Percentiles rank a stretch among this genome's conserved stretches.
phyloP scores from a whole-genome alignment of 2,113 vertebrate genomes.

The Numenius arquata region DNA sequence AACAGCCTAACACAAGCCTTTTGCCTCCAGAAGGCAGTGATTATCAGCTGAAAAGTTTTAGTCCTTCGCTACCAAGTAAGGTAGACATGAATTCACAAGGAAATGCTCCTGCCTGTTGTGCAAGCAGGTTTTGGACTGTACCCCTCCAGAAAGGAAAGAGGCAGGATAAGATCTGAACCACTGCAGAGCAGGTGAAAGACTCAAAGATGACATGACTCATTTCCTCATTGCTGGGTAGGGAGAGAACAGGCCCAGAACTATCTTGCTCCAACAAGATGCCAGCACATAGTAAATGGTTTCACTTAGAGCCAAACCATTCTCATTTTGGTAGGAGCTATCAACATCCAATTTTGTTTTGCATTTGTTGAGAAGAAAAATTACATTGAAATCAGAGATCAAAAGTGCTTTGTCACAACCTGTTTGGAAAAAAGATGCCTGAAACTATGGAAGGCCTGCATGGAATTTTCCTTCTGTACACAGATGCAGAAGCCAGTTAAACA shows the following conservation, averaged over 20 bases:
- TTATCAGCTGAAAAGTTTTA: neutral
- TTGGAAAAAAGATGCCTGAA: conserved; percentile 40
- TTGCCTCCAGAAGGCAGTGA: neutral
- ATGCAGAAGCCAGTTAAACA: conserved; percentile 31
- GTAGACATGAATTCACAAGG: neutral
- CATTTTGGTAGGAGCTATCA: neutral
- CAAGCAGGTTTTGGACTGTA: neutral
- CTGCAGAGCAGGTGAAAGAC: neutral
- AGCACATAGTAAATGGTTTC: neutral
- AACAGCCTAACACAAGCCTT: neutral
- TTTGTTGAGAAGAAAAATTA: neutral
- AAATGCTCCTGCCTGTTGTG: neutral
- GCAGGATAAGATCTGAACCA: neutral
- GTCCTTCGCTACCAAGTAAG: neutral
- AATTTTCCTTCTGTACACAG: conserved; percentile 59
- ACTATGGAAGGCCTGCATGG: conserved; percentile 21
- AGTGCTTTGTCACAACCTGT: conserved; percentile 17
- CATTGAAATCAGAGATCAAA: conserved; percentile 9
- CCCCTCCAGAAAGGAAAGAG: neutral
- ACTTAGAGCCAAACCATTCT: neutral
- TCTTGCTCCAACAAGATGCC: neutral
- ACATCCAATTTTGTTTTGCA: neutral
- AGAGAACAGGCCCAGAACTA: neutral
- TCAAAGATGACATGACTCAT: neutral
- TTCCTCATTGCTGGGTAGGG: neutral